These are phyloP conservation scores for Drosophila santomea DNA, from an alignment of 1,140 invertebrate genomes.

Conservation along the genomic window DNA sequence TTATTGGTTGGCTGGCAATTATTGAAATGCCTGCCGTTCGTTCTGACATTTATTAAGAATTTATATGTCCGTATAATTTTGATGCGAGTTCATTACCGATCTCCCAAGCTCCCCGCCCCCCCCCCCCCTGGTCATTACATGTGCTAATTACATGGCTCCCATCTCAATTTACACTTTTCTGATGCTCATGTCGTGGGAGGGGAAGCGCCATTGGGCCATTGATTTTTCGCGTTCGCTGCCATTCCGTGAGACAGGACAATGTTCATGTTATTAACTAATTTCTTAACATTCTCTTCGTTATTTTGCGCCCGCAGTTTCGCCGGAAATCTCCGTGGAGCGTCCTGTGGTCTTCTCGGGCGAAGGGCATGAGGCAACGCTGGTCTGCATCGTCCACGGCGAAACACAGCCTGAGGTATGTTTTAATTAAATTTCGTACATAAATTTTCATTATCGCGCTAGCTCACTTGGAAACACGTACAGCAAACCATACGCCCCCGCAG, in stretches of 20 bases:
- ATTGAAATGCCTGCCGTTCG: conserved; percentile 60
- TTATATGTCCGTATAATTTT: conserved; percentile 73
- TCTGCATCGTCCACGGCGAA: conserved; percentile 89
- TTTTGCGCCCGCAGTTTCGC: conserved; percentile 85
- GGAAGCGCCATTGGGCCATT: conserved; percentile 33
- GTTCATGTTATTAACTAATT: conserved; percentile 73
- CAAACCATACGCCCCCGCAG: conserved; percentile 12
- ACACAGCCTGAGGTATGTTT: conserved; percentile 87
- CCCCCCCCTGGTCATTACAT: conserved; percentile 8
- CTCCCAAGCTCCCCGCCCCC: too few species aligned
- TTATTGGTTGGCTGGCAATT: conserved; percentile 64
- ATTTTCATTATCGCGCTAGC: conserved; percentile 74
- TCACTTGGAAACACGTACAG: conserved; percentile 67
- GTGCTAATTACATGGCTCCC: conserved; percentile 57
- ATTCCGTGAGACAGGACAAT: conserved; percentile 9
- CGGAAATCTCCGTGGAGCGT: conserved; percentile 88
- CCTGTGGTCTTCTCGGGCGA: conserved; percentile 88
- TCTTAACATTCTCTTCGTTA: conserved; percentile 46
- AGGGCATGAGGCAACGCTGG: conserved; percentile 88
- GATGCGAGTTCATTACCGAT: conserved; percentile 27
- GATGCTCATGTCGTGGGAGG: conserved; percentile 5
- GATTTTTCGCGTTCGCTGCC: conserved; percentile 33
- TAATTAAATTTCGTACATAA: conserved; percentile 83
- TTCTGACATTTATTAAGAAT: conserved; percentile 77
- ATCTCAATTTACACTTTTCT: conserved; percentile 26